A percentile compares a stretch with the other conserved stretches of the same genome.
Conservation (phyloP, 2,113 vertebrate species). For the Pituophis catenifer region DNA sequence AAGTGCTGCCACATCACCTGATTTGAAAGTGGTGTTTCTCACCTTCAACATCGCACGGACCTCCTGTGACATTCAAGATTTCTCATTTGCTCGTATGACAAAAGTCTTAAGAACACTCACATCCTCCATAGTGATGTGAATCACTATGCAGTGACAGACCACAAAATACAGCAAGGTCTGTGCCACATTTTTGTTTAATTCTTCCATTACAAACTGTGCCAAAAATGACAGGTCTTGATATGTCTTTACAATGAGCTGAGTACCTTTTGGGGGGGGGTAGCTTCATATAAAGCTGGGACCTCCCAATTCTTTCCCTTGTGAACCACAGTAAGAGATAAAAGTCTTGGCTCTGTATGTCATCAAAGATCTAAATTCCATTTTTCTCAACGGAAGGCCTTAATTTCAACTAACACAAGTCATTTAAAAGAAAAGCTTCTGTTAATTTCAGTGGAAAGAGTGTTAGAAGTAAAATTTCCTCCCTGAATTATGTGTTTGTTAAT, state of each 20-base stretch:
- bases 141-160: not conserved
- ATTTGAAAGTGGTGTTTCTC: no score
- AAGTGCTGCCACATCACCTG: no score
- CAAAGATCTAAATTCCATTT: not conserved
- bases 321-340: not conserved
- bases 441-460: not conserved
- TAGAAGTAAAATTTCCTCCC: not conserved
- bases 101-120: no score
- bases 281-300: not conserved
- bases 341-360: not conserved
- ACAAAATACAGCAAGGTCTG: slow-evolving; percentile 6
- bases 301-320: not conserved
- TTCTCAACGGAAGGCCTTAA: not conserved
- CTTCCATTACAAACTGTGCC: not conserved
- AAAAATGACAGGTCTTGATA: slow-evolving; percentile 3
- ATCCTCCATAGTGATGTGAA: no score
- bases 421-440: slow-evolving; percentile 1
- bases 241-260: not conserved
- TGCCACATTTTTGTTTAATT: not conserved
- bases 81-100: no score
- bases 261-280: not conserved
- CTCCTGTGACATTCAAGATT: no score
- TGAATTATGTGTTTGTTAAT: not conserved
- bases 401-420: not conserved
- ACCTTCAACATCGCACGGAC: no score